Conservation (phyloP, 2,113 vertebrate genomes). For the Triplophysa tibetana region DNA sequence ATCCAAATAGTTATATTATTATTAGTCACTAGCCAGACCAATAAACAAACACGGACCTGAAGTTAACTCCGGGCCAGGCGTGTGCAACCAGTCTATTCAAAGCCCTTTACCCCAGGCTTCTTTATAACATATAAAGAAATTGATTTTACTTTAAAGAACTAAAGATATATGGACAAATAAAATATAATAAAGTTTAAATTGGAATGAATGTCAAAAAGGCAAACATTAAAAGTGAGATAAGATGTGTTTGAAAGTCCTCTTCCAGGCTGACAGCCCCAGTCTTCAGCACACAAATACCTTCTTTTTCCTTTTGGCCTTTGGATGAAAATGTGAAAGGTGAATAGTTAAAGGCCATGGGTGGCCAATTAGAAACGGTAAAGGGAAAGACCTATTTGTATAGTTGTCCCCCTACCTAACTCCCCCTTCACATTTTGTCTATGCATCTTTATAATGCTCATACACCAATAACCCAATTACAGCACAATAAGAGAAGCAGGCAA, state of each 20-base stretch:
- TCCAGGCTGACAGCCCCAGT: neutral
- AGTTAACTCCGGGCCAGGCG: neutral
- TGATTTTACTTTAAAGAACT: neutral
- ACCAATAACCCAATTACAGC: conserved; percentile 52
- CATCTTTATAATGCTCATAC: conserved; percentile 52
- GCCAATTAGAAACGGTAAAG: conserved; percentile 56
- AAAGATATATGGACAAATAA: neutral
- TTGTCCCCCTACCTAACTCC: conserved; percentile 41
- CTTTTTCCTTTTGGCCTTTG: conserved; percentile 26
- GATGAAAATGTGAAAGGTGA: conserved; percentile 55
- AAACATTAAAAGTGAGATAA: neutral
- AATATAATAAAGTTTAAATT: neutral
- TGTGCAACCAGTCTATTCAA: neutral
- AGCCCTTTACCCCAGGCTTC: too few relatives aligned
- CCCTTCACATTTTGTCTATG: conserved; percentile 47
- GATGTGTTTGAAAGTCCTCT: neutral
- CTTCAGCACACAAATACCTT: conserved; percentile 5
- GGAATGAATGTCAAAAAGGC: neutral
- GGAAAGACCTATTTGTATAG: conserved; percentile 50
- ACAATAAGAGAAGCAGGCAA: conserved; percentile 41
- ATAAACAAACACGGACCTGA: too few relatives aligned
- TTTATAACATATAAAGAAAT: too few relatives aligned
- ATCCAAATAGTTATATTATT: too few relatives aligned
- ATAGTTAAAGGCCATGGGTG: conserved; percentile 50
- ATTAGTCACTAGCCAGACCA: too few relatives aligned